These are phyloP conservation scores for Andrena cerasifolii DNA, from an alignment of 1,140 invertebrate species.

Conservation along the genomic window DNA sequence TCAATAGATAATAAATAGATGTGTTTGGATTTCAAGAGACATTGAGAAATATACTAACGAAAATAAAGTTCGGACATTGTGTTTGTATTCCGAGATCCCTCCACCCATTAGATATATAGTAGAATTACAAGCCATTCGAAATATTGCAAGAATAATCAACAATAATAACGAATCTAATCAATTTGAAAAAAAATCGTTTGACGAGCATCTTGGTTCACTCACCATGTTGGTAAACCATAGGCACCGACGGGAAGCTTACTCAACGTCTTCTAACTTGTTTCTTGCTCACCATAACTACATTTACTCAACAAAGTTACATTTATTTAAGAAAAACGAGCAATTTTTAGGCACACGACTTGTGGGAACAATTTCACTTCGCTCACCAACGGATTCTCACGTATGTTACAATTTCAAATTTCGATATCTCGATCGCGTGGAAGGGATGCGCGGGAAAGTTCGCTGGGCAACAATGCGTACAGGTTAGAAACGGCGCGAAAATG, in stretches of 20 bases:
- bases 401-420: neutral
- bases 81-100: neutral
- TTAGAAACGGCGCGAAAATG: constrained; percentile 65
- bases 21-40: constrained; percentile 77
- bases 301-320: neutral
- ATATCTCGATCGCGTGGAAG: neutral
- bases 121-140: neutral
- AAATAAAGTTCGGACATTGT: constrained; percentile 24
- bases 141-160: neutral
- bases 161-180: too few relatives aligned
- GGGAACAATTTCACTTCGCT: neutral
- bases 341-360: neutral
- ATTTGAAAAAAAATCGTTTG: too few relatives aligned
- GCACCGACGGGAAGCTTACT: neutral
- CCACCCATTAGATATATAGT: neutral
- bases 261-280: neutral
- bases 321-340: neutral
- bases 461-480: constrained; percentile 8
- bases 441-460: neutral
- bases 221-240: neutral
- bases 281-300: neutral
- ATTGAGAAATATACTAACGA: constrained; percentile 66
- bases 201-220: too few relatives aligned
- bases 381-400: neutral
- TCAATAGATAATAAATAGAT: constrained; percentile 75